Percentiles rank a stretch among this genome's conserved stretches.
Conservation (phyloP, 2,113 vertebrate species). For the Empidonax alnorum region DNA sequence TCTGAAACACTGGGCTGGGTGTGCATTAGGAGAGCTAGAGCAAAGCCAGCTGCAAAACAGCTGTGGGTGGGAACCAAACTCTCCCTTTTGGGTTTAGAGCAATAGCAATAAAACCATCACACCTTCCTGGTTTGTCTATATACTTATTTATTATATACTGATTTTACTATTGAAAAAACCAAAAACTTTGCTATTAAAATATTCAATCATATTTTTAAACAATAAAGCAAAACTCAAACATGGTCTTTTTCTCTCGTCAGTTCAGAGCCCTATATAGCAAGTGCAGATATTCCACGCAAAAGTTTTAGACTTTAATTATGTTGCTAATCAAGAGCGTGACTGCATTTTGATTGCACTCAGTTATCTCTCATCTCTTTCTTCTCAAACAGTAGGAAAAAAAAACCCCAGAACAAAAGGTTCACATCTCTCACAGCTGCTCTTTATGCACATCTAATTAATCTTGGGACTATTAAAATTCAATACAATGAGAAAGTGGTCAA, state of each 20-base stretch:
- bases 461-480: constrained; percentile 40
- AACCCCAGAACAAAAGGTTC: constrained; percentile 29
- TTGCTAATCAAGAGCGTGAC: constrained; percentile 41
- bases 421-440: not conserved
- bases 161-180: not conserved
- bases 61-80: not conserved
- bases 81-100: not conserved
- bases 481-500: constrained; percentile 43
- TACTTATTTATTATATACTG: not conserved
- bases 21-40: not conserved
- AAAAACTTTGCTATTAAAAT: not conserved
- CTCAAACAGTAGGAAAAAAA: not conserved
- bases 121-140: not conserved
- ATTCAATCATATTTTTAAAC: not conserved
- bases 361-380: constrained; percentile 20
- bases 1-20: not conserved
- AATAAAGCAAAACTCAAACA: not conserved
- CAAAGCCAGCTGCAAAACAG: not conserved
- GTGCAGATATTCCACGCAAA: not conserved
- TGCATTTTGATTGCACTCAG: constrained; percentile 6
- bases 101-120: not conserved
- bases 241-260: not conserved
- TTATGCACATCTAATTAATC: constrained; percentile 43
- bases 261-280: not conserved
- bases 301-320: not conserved